Evolutionary conservation across 2,113 vertebrate species (phyloP).

Genomic region (Alligator mississippiensis): DNA sequence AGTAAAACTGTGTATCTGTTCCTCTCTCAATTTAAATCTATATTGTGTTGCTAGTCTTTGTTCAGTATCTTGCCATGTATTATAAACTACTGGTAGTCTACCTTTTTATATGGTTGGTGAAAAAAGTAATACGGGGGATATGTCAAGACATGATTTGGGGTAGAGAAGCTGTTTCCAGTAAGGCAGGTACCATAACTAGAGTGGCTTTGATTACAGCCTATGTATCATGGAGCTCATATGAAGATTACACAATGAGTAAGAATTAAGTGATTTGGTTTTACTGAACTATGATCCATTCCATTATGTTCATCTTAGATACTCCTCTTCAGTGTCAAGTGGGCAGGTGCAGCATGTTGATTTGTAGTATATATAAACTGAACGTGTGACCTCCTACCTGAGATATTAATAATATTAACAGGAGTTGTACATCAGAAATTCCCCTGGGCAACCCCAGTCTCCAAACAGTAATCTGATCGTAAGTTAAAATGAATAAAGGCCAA

Average conservation of each 20-base stretch:
- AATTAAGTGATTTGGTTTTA: not conserved
- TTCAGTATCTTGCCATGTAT: constrained; percentile 22
- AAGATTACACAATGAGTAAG: not conserved
- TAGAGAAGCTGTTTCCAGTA: constrained; percentile 16
- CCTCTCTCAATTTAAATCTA: constrained; percentile 6
- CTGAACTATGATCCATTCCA: not conserved
- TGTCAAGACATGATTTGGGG: not conserved
- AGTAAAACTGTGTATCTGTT: not conserved
- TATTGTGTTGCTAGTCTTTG: not conserved
- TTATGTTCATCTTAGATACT: not conserved
- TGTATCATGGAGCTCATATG: not conserved
- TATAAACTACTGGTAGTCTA: not conserved
- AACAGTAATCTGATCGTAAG: not conserved
- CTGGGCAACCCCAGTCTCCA: not conserved
- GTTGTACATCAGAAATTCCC: not conserved
- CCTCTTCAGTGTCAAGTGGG: not conserved
- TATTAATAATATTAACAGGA: not conserved
- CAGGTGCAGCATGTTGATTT: not conserved
- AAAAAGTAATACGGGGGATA: not conserved
- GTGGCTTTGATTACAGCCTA: constrained; percentile 55
- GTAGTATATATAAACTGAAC: not conserved
- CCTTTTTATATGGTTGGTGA: not conserved
- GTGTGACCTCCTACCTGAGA: not conserved
- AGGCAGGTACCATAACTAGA: constrained; percentile 14
- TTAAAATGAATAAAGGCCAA: not conserved